Base-by-base conservation (phyloP, 2,797 vertebrate species). In the Esox masquinongy region DNA sequence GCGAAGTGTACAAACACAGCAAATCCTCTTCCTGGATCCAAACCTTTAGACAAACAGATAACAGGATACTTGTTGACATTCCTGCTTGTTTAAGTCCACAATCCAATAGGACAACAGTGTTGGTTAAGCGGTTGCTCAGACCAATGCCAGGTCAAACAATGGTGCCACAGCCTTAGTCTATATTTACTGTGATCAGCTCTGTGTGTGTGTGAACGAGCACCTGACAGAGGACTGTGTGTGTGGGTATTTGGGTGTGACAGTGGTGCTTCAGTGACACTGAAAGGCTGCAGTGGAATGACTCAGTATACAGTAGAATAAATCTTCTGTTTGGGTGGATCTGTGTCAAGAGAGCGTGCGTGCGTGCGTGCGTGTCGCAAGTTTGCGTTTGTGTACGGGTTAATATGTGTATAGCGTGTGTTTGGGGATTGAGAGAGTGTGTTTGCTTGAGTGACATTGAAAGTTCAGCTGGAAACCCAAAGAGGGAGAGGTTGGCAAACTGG, bases 111-210 rank as follows among this genome's bases (percentile, higher is more conserved):
- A 69, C 39, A 69, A 16, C 68, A 11, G n/a, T 69, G 68, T 47
- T 39, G n/a, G 17, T 26, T 1, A 51, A 68, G 70, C 7, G 80
- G 9, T 29, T 77, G 47, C 72, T 75, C 74, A 82, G 77, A 80
- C 77, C 56, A 73, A 81, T 47, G 39, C 39, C 73, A 31, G 43
- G 73, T 75, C 81, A 88, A 90, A 90, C 79, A 90, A 73, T 61
- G 36, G 26, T 16, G 4, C 51, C 24, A n/a, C 36, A 67, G 79
- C 71, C 78, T 84, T 73, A 83, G 88, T 86, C 81, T 81, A 85
- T 92, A 86, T 92, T 91, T 92, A 78, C 85, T 31, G 76, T 84
- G 81, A 79, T 82, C 83, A 84, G 79, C 1, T 8, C 36, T 75
- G 78, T 0, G 66, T 82, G 67, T 17, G 68, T 82, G 67, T 16